A percentile compares a stretch with the other conserved stretches of the same genome.
These are phyloP conservation scores for Limnodromus scolopaceus DNA, from an alignment of 2,797 vertebrate species.

Conservation along the genomic window DNA sequence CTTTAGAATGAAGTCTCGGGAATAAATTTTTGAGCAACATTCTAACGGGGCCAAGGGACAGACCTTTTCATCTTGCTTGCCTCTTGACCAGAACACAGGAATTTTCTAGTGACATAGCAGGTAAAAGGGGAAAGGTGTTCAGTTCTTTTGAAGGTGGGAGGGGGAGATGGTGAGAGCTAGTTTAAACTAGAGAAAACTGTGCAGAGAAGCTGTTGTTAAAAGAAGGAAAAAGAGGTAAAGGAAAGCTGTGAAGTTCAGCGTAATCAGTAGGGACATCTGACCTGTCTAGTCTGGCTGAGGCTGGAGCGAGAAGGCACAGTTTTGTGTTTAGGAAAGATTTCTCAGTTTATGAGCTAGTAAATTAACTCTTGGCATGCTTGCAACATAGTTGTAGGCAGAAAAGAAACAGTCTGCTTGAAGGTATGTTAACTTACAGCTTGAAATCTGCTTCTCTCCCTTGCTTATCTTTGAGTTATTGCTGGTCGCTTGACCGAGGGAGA, in stretches of 20 bases:
- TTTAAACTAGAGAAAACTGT: slow-evolving; percentile 19
- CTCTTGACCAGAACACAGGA: background rate
- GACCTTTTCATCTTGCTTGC: background rate
- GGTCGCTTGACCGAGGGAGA: background rate
- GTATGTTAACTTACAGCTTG: background rate
- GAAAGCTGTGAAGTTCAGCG: background rate
- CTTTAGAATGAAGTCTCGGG: fast-evolving
- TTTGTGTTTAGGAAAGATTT: background rate
- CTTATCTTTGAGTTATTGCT: background rate
- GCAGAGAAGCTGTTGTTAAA: background rate
- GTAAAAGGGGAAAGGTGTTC: background rate
- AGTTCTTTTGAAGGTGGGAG: background rate
- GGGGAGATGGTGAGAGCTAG: background rate
- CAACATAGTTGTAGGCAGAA: background rate
- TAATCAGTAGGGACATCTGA: slow-evolving; percentile 23
- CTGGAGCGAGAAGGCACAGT: background rate
- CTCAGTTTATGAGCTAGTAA: slow-evolving; percentile 2
- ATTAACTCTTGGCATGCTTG: background rate
- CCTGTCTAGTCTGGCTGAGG: slow-evolving; percentile 40
- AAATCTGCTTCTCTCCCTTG: background rate
- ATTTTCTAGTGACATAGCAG: background rate
- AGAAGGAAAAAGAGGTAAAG: background rate
- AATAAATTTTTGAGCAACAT: background rate
- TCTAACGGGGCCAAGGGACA: too few relatives aligned
- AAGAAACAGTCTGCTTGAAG: background rate